phyloP scores from a whole-genome alignment of 1,140 invertebrate species.

The Caerostris extrusa region DNA sequence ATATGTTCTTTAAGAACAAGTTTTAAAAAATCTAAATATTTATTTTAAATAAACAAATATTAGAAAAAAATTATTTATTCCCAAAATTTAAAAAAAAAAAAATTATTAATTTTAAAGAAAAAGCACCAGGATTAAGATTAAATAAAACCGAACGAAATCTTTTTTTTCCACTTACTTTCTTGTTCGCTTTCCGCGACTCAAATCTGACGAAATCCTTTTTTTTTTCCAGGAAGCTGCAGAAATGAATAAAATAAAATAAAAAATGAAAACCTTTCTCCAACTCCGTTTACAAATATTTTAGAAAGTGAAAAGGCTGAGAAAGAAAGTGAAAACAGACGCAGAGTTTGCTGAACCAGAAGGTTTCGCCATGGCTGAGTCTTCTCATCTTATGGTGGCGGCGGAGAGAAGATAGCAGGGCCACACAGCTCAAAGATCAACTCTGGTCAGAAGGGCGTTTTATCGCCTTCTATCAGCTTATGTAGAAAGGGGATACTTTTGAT shows the following conservation, averaged over 20 bases:
- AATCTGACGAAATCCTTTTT: neutral
- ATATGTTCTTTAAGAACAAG: too few relatives aligned
- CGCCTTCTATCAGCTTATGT: constrained; percentile 64
- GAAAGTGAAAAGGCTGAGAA: neutral
- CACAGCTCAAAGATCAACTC: constrained; percentile 71
- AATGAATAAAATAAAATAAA: neutral
- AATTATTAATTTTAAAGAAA: too few relatives aligned
- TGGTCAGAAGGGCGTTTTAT: constrained; percentile 69
- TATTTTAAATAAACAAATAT: too few relatives aligned
- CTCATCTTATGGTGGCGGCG: neutral
- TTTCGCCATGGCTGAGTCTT: neutral
- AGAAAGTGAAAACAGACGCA: constrained; percentile 10
- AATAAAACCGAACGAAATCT: neutral
- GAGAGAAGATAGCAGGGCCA: neutral
- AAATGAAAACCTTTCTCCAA: neutral
- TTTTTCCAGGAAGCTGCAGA: neutral
- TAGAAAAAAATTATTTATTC: too few relatives aligned
- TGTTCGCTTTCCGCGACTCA: neutral
- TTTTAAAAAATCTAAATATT: too few relatives aligned
- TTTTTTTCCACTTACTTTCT: neutral
- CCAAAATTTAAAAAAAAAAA: too few relatives aligned
- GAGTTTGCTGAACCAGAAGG: neutral
- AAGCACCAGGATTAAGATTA: neutral
- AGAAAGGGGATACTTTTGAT: constrained; percentile 66
- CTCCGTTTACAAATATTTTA: constrained; percentile 20